Evolutionary conservation across 1,140 invertebrate species (phyloP).

Genomic region (Pogonognathellus flavescens): DNA sequence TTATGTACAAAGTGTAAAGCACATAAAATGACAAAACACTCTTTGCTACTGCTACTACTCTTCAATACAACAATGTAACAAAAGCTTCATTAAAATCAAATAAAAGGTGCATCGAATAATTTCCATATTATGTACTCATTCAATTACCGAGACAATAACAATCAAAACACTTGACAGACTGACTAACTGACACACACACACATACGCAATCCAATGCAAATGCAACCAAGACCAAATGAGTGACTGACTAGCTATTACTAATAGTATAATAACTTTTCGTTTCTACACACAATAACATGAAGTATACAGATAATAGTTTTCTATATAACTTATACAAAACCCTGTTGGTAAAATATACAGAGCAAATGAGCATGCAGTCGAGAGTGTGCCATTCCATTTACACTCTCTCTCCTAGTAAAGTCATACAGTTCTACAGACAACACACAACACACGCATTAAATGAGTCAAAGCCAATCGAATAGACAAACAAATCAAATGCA

Average conservation of each 20-base stretch:
- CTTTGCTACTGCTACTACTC: neutral
- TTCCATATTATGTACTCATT: constrained; percentile 50
- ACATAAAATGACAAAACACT: constrained; percentile 38
- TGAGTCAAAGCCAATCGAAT: neutral
- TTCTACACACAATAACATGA: neutral
- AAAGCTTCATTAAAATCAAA: constrained; percentile 51
- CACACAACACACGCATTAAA: neutral
- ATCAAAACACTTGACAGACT: constrained; percentile 47
- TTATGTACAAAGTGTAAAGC: constrained; percentile 30
- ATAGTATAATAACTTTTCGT: neutral
- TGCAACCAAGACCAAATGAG: neutral
- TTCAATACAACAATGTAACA: constrained; percentile 37
- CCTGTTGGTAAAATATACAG: too few relatives aligned
- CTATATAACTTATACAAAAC: too few relatives aligned
- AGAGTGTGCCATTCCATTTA: constrained; percentile 29
- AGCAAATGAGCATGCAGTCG: neutral
- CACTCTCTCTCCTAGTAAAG: neutral
- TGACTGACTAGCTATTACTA: neutral
- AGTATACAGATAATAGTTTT: too few relatives aligned
- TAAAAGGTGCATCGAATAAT: constrained; percentile 59
- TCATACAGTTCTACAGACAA: neutral
- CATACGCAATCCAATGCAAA: neutral
- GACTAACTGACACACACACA: constrained; percentile 35
- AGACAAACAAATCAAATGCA: neutral
- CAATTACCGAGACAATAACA: constrained; percentile 50